Evolutionary conservation across 2,797 vertebrate genomes (phyloP), one percentile per base, ranked within the genome.

Genomic region (Tauraco hartlaubi): DNA sequence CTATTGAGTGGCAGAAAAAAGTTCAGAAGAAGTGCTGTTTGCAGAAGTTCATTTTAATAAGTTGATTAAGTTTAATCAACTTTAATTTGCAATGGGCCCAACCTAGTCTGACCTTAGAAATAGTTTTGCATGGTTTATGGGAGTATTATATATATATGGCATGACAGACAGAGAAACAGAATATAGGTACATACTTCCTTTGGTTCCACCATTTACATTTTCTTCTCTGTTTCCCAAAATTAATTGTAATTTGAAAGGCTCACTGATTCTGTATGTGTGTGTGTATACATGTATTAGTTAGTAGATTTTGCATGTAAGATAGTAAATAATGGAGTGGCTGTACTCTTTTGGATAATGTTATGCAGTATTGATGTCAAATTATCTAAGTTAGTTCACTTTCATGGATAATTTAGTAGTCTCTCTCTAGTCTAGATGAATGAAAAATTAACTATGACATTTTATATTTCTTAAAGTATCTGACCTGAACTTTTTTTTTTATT

Each of bases 361-460:
- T 90, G 68, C 49, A 93, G 67, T 75, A 91, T 3, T 90, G 72
- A 94, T 92, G 77, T 94, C 77, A 92, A 90, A 95, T 94, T 92
- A 93, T 89, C 90, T 76, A 90, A 88, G 71, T 81, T 75, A 82
- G 63, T 89, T 95, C 91, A 51, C 55, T 90, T 94, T 90, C 90
- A 94, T 96, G 84, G 95, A 95, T 95, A 96, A 95, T 95, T 95
- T 74, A 96, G 44, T 58, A 92, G 82, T 66, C 52, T 63, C 23
- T 74, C 77, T 88, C 67, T n/a, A 74, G 67, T 71, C 69, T 73
- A 92, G 69, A 85, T 68, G 78, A 90, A 91, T 93, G 88, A 94
- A 94, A 95, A 96, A 95, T 93, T 94, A 90, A 86, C 49, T 82
- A 10, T 95, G 92, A 93, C 85, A 88, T 92, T 95, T 96, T 89